A percentile compares a stretch with the other conserved stretches of the same genome.
Conservation (phyloP, 2,113 vertebrate genomes). For the Syngnathoides biaculeatus region DNA sequence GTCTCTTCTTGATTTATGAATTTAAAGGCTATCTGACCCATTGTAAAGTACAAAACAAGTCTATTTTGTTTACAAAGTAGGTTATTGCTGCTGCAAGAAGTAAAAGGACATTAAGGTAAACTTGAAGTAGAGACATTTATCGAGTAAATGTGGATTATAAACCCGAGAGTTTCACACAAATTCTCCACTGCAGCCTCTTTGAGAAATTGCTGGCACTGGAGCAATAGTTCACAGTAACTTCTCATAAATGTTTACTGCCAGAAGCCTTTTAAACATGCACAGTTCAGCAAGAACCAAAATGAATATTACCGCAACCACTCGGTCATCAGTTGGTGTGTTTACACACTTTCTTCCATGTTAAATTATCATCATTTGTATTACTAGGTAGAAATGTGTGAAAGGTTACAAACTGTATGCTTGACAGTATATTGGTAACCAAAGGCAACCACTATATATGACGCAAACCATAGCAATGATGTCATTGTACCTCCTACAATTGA, state of each 20-base stretch:
- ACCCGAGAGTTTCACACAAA: not conserved
- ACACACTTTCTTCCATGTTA: not conserved
- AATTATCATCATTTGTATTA: not conserved
- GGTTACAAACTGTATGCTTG: not conserved
- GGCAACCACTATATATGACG: not conserved
- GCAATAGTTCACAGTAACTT: not conserved
- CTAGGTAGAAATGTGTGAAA: not conserved
- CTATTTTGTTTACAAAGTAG: not conserved
- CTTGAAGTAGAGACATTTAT: not conserved
- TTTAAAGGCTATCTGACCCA: constrained; percentile 18
- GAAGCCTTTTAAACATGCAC: constrained; percentile 3
- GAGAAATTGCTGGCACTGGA: constrained; percentile 3
- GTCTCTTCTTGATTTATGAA: constrained; percentile 38
- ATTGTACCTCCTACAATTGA: not conserved
- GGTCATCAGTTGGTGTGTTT: not conserved
- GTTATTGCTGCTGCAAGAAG: not conserved
- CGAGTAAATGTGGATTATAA: constrained; percentile 4
- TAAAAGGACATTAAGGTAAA: not conserved
- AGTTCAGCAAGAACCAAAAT: constrained; percentile 1
- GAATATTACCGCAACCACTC: constrained; percentile 2
- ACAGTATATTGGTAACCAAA: not conserved
- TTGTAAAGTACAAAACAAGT: not conserved
- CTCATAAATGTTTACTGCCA: not conserved
- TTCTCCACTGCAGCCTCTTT: constrained; percentile 1
- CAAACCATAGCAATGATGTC: not conserved